phyloP scores from a whole-genome alignment of 2,888 invertebrate genomes.

The Dicyrtomina minuta region DNA sequence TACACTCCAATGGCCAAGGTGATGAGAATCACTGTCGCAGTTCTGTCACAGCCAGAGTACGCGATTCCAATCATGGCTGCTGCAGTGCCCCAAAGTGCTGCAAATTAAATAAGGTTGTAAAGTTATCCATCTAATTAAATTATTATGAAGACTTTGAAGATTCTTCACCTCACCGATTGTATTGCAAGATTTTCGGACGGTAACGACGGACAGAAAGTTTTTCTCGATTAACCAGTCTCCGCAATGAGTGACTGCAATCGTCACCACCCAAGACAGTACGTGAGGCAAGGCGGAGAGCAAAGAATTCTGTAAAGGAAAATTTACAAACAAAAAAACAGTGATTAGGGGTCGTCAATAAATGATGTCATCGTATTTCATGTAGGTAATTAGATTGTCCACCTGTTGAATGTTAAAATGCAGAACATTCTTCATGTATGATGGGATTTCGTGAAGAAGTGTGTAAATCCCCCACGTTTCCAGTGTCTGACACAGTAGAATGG shows the following conservation, averaged over 20 bases:
- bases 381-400: too few relatives aligned
- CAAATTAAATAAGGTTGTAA: neutral
- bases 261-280: conserved; percentile 38
- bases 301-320: conserved; percentile 51
- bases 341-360: too few relatives aligned
- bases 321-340: too few relatives aligned
- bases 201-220: conserved; percentile 30
- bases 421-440: conserved; percentile 81
- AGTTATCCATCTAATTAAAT: neutral
- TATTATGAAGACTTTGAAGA: too few relatives aligned
- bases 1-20: conserved; percentile 38
- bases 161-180: conserved; percentile 50
- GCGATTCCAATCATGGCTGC: conserved; percentile 51
- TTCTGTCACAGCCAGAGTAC: conserved; percentile 51
- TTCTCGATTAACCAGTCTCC: conserved; percentile 37
- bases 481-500: conserved; percentile 65
- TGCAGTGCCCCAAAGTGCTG: conserved; percentile 50
- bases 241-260: conserved; percentile 30
- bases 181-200: conserved; percentile 42
- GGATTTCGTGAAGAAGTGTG: conserved; percentile 77
- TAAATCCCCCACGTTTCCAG: conserved; percentile 71
- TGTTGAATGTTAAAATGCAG: conserved; percentile 70
- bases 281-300: conserved; percentile 54
- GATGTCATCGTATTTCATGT: too few relatives aligned
- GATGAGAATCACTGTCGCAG: conserved; percentile 50